These are phyloP conservation scores for Chironomus tepperi DNA, from an alignment of 1,140 invertebrate species.

Conservation along the genomic window DNA sequence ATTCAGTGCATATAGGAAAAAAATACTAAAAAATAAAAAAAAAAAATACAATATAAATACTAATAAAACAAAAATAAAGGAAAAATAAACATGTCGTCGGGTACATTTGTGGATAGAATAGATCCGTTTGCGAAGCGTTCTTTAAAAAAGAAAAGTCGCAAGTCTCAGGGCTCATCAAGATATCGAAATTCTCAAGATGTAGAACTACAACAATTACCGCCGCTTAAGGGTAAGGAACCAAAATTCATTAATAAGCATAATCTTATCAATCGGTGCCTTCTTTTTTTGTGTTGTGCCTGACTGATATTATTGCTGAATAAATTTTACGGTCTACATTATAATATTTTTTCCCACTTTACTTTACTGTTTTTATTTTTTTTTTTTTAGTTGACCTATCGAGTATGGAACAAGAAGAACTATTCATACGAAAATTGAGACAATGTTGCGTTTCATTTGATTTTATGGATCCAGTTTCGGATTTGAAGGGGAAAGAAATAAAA, in stretches of 20 bases:
- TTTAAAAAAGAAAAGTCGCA: slow-evolving; percentile 86
- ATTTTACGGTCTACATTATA: not conserved
- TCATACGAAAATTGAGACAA: slow-evolving; percentile 95
- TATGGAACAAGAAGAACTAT: slow-evolving; percentile 92
- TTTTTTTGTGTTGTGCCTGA: too few relatives aligned
- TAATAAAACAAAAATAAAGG: not conserved
- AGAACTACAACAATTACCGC: slow-evolving; percentile 75
- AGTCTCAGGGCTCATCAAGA: slow-evolving; percentile 82
- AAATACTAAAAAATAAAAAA: not conserved
- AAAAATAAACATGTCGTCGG: slow-evolving; percentile 59
- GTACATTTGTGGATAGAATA: slow-evolving; percentile 86
- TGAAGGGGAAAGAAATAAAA: slow-evolving; percentile 99
- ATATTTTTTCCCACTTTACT: not conserved
- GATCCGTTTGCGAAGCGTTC: slow-evolving; percentile 88
- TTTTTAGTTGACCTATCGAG: slow-evolving; percentile 48
- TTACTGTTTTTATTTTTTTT: slow-evolving; percentile 16
- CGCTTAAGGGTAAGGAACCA: slow-evolving; percentile 69
- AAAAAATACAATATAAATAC: not conserved
- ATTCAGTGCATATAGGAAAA: not conserved
- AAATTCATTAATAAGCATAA: too few relatives aligned
- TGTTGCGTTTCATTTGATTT: slow-evolving; percentile 99
- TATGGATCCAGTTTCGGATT: slow-evolving; percentile 94
- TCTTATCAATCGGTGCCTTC: too few relatives aligned
- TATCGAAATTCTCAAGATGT: slow-evolving; percentile 85
- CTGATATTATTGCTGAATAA: too few relatives aligned